Evolutionary conservation across 2,888 invertebrate species (phyloP).

Genomic region (Aphodius granarius): DNA sequence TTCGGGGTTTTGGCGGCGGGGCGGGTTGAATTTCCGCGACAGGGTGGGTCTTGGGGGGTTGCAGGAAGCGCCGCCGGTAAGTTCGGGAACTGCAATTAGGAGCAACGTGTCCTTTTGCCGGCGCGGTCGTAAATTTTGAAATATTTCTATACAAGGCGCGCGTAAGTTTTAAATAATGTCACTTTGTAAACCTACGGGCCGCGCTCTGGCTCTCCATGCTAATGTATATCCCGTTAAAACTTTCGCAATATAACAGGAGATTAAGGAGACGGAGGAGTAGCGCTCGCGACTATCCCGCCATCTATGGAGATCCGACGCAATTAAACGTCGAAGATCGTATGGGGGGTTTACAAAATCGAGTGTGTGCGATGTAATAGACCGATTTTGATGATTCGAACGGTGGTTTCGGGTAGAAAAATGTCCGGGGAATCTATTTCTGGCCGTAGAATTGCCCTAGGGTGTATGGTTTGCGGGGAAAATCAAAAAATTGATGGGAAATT

Average conservation of each 20-base stretch:
- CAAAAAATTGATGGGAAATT: not conserved
- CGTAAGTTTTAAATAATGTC: slow-evolving; percentile 47
- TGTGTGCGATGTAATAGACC: no score
- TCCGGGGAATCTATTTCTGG: not conserved
- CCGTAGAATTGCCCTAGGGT: no score
- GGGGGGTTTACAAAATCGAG: no score
- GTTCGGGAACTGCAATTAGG: slow-evolving; percentile 49
- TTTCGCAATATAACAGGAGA: not conserved
- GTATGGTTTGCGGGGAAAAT: not conserved
- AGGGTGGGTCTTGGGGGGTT: not conserved
- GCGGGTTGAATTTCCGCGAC: no score
- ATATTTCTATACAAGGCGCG: slow-evolving; percentile 46
- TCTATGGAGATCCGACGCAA: not conserved
- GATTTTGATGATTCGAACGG: no score
- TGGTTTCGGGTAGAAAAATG: no score
- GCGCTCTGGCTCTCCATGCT: not conserved
- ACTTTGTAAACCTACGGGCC: slow-evolving; percentile 34
- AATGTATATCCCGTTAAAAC: not conserved
- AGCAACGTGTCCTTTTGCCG: slow-evolving; percentile 44
- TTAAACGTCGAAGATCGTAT: no score
- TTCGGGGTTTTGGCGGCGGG: not conserved
- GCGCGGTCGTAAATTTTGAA: slow-evolving; percentile 48
- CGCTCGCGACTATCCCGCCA: no score
- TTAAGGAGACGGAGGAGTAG: not conserved
- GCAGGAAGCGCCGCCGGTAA: slow-evolving; percentile 23